Evolutionary conservation across 1,140 invertebrate genomes (phyloP).

Genomic region (Pemphigus obesinymphae): DNA sequence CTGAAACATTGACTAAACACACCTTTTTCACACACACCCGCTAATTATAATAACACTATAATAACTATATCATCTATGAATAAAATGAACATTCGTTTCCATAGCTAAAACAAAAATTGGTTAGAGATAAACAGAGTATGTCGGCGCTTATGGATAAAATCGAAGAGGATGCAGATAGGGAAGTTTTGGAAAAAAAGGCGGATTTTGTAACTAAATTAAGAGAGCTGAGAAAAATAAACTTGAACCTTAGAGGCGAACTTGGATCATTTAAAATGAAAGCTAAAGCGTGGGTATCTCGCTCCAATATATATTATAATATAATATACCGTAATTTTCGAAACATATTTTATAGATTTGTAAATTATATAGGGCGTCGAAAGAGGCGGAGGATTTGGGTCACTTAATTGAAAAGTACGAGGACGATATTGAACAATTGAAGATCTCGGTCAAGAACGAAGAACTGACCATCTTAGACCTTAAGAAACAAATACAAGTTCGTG

Average conservation of each 20-base stretch:
- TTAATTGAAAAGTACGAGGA: slow-evolving; percentile 59
- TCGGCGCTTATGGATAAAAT: background rate
- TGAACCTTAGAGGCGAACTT: slow-evolving; percentile 19
- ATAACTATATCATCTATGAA: background rate
- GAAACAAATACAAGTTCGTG: slow-evolving; percentile 71
- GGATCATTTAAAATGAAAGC: slow-evolving; percentile 35
- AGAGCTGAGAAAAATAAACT: slow-evolving; percentile 36
- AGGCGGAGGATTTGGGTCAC: slow-evolving; percentile 68
- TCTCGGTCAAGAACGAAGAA: slow-evolving; percentile 65
- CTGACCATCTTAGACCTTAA: slow-evolving; percentile 70
- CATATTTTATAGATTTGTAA: background rate
- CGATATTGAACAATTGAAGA: slow-evolving; percentile 65
- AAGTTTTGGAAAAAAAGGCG: background rate
- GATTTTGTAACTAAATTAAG: slow-evolving; percentile 7
- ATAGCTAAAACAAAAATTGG: slow-evolving; percentile 14
- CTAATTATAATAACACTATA: background rate
- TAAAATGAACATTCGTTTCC: background rate
- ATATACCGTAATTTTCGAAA: background rate
- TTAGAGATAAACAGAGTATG: slow-evolving; percentile 30
- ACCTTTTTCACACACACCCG: too few species aligned
- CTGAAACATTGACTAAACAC: too few species aligned
- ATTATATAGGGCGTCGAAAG: slow-evolving; percentile 55
- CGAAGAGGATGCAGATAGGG: background rate
- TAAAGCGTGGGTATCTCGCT: slow-evolving; percentile 27
- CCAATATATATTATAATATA: background rate